Percentiles rank a stretch among this genome's conserved stretches.
phyloP scores from a whole-genome alignment of 2,888 invertebrate species.

The Ctena decussata region DNA sequence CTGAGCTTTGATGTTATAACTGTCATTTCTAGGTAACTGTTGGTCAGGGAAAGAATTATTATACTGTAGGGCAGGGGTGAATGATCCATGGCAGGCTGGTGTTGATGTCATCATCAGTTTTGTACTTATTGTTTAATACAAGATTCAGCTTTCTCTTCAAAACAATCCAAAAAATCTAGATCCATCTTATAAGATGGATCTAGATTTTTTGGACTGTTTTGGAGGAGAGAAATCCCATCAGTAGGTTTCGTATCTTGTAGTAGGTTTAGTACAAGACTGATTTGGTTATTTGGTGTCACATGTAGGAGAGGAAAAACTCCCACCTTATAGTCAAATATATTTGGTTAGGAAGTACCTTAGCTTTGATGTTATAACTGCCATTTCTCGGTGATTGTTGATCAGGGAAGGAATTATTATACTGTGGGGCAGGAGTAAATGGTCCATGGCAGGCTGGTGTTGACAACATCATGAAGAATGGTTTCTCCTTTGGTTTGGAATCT shows the following conservation, averaged over 20 bases:
- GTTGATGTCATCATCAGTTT: slow-evolving; percentile 96
- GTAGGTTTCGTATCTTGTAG: no score
- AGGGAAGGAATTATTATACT: slow-evolving; percentile 90
- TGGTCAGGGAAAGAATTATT: slow-evolving; percentile 89
- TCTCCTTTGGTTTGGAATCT: slow-evolving; percentile 43
- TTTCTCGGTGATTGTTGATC: slow-evolving; percentile 90
- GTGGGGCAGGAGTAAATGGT: slow-evolving; percentile 93
- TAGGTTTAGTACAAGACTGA: no score
- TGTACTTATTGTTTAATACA: no score
- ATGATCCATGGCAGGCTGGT: slow-evolving; percentile 96
- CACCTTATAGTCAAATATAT: no score
- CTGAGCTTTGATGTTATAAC: slow-evolving; percentile 87
- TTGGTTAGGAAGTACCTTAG: slow-evolving; percentile 77
- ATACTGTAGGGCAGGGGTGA: slow-evolving; percentile 93
- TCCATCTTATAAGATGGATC: no score
- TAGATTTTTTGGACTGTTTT: no score
- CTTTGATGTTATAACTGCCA: slow-evolving; percentile 89
- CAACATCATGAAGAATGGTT: slow-evolving; percentile 95
- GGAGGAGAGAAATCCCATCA: no score
- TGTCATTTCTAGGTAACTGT: slow-evolving; percentile 90
- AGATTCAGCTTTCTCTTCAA: no score
- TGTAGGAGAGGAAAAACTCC: no score
- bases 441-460: slow-evolving; percentile 95
- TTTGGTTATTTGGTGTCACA: no score
- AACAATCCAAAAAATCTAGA: no score